Percentiles rank a stretch among this genome's conserved stretches.
These are phyloP conservation scores for Pteronura brasiliensis DNA, from an alignment of 2,113 vertebrate species.

Conservation along the genomic window DNA sequence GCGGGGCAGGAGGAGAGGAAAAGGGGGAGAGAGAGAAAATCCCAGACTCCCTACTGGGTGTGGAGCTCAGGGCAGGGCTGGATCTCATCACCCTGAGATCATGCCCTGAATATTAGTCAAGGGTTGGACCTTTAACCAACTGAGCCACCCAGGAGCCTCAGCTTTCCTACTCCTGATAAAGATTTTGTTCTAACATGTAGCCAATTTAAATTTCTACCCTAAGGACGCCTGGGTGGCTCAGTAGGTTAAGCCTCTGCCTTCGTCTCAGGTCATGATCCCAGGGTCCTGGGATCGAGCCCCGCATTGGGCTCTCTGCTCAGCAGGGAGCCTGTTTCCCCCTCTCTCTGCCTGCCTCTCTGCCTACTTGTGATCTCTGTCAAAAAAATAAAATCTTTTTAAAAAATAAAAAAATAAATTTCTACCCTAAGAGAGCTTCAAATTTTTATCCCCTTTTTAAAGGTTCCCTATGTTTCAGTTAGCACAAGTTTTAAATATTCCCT, in stretches of 20 bases:
- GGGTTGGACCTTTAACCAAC: not conserved
- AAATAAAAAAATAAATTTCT: not conserved
- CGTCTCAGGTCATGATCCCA: no score
- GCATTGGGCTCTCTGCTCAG: no score
- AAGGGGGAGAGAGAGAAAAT: not conserved
- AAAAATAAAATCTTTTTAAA: no score
- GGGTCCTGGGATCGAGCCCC: no score
- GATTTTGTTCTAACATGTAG: not conserved
- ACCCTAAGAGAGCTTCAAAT: not conserved
- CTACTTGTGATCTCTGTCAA: no score
- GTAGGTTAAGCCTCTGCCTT: no score
- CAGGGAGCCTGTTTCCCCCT: no score
- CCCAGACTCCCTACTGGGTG: not conserved
- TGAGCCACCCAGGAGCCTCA: not conserved
- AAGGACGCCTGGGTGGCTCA: not conserved
- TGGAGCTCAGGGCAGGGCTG: not conserved
- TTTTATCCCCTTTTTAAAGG: not conserved
- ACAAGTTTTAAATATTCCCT: not conserved
- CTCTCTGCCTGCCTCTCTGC: no score
- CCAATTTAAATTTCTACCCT: slow-evolving; percentile 12
- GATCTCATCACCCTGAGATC: not conserved
- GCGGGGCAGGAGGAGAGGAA: accelerated
- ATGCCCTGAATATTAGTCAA: not conserved
- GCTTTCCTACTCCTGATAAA: not conserved
- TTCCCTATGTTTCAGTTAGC: not conserved